phyloP scores from a whole-genome alignment of 2,797 vertebrate species.

The Melanotaenia maccullochi region DNA sequence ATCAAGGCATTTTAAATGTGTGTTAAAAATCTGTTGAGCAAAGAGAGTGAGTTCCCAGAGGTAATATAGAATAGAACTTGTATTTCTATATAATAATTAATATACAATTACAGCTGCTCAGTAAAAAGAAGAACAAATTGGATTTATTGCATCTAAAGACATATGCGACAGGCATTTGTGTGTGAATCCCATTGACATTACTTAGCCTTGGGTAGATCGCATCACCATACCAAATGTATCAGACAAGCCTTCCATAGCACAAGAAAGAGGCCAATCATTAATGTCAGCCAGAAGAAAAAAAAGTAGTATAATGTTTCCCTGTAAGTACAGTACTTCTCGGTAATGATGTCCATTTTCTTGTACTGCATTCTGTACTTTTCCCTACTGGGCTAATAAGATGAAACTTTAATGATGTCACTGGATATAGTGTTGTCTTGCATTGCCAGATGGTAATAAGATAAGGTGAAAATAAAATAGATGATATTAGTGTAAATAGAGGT shows the following conservation, averaged over 20 bases:
- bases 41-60: background rate
- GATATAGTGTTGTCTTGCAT: slow-evolving; percentile 40
- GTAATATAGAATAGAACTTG: slow-evolving; percentile 1
- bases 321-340: slow-evolving; percentile 55
- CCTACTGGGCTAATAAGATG: slow-evolving; percentile 58
- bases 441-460: slow-evolving; percentile 25
- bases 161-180: slow-evolving; percentile 61
- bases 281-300: slow-evolving; percentile 62
- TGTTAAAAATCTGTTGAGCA: slow-evolving; percentile 13
- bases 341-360: slow-evolving; percentile 66
- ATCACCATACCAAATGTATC: slow-evolving; percentile 70
- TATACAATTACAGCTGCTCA: background rate
- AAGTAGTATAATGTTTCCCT: slow-evolving; percentile 55
- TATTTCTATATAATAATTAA: background rate
- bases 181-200: slow-evolving; percentile 66
- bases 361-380: slow-evolving; percentile 46
- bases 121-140: slow-evolving; percentile 6
- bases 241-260: slow-evolving; percentile 54
- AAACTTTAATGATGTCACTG: slow-evolving; percentile 59
- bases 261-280: slow-evolving; percentile 70
- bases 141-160: slow-evolving; percentile 32
- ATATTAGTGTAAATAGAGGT: slow-evolving; percentile 9
- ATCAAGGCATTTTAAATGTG: slow-evolving; percentile 28
- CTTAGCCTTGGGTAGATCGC: slow-evolving; percentile 67
- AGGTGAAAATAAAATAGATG: slow-evolving; percentile 8